Percentiles rank a stretch among this genome's conserved stretches.
Conservation (phyloP, 2,113 vertebrate species). For the Tonatia bakeri region DNA sequence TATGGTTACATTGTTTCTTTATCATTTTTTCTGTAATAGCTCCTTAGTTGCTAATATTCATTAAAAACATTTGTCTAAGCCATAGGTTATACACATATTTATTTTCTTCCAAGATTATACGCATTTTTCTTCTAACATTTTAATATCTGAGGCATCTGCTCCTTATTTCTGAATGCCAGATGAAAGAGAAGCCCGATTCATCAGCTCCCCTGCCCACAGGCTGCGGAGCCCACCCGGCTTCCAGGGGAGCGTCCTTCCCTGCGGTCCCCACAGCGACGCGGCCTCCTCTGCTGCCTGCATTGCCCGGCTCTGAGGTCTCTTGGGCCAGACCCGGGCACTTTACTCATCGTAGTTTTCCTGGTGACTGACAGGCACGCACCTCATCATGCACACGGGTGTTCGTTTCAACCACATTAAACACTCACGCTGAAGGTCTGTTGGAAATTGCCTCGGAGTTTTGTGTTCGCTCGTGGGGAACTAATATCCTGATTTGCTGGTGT, state of each 20-base stretch:
- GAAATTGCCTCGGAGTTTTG: neutral
- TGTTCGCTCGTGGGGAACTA: neutral
- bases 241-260: no score
- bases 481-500: fast-evolving
- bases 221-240: no score
- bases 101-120: neutral
- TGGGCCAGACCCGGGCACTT: no score
- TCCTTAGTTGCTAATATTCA: neutral
- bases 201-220: fast-evolving
- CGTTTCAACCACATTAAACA: no score
- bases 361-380: neutral
- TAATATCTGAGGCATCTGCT: neutral
- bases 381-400: neutral
- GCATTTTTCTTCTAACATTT: neutral
- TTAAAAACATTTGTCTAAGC: neutral
- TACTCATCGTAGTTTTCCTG: no score
- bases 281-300: no score
- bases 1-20: neutral
- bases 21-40: neutral
- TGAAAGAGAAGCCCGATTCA: fast-evolving
- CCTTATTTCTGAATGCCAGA: fast-evolving
- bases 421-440: neutral
- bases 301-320: no score
- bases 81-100: fast-evolving
- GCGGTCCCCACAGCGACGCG: no score